phyloP scores from a whole-genome alignment of 35 echinoderm and acorn worm genomes.

The Heliocidaris erythrogramma region DNA sequence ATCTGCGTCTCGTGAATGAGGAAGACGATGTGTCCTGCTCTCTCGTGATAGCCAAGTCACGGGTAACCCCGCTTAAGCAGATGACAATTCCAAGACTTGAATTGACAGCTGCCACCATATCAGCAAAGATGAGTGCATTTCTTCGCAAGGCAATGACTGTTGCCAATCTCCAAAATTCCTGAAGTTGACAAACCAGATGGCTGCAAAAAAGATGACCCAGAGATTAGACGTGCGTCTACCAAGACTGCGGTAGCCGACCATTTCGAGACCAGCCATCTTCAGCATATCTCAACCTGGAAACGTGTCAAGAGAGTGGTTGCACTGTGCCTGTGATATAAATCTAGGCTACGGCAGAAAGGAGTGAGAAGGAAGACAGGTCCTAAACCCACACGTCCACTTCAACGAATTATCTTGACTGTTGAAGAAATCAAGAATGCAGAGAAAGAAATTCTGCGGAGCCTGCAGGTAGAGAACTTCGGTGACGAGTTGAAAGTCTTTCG shows the following conservation, averaged over 20 bases:
- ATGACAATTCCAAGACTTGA: slow-evolving; percentile 49
- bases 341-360: slow-evolving; percentile 27
- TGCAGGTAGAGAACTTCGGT: neutral
- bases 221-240: slow-evolving; percentile 39
- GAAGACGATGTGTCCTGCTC: slow-evolving; percentile 1
- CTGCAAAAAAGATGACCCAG: slow-evolving; percentile 54
- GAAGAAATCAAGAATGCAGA: slow-evolving; percentile 57
- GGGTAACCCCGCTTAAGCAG: slow-evolving; percentile 50
- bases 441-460: slow-evolving; percentile 46
- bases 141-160: slow-evolving; percentile 49
- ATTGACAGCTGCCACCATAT: slow-evolving; percentile 63
- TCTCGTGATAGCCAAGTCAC: slow-evolving; percentile 44
- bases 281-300: slow-evolving; percentile 50
- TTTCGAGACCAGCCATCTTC: neutral
- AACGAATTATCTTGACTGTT: neutral
- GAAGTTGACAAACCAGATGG: too few species aligned
- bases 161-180: neutral
- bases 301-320: slow-evolving; percentile 47
- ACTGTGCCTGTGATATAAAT: slow-evolving; percentile 34
- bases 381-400: neutral
- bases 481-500: neutral
- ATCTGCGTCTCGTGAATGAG: neutral
- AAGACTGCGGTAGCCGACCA: neutral
- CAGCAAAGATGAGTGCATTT: too few species aligned
- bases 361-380: neutral